Percentiles rank a stretch among this genome's conserved stretches.
phyloP scores from a whole-genome alignment of 1,140 invertebrate species.

The Drosophila biarmipes region DNA sequence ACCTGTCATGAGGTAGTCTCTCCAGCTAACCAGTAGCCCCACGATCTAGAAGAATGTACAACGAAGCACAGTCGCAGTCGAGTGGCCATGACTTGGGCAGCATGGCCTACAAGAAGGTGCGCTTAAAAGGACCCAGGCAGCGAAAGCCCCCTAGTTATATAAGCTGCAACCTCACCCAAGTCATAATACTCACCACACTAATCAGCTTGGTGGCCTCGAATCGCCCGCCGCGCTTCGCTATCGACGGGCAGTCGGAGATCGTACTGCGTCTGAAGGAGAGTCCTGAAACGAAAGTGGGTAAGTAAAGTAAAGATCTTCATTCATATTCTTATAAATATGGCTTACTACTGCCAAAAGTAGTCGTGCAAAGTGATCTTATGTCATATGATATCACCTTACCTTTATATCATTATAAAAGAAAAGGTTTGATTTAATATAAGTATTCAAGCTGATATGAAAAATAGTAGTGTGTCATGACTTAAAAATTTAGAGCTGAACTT shows the following conservation, averaged over 20 bases:
- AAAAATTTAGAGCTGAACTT: not conserved
- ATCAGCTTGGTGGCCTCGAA: conserved; percentile 85
- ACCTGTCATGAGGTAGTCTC: conserved; percentile 52
- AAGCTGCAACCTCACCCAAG: conserved; percentile 21
- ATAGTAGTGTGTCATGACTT: not conserved
- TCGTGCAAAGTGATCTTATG: too few relatives aligned
- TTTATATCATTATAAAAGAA: too few relatives aligned
- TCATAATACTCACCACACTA: conserved; percentile 53
- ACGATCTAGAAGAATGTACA: conserved; percentile 56
- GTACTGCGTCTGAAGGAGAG: conserved; percentile 94
- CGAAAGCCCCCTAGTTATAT: conserved; percentile 5
- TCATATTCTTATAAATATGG: not conserved
- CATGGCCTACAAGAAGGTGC: conserved; percentile 70
- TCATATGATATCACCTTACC: not conserved
- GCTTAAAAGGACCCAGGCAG: conserved; percentile 60
- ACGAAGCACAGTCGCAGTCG: conserved; percentile 34
- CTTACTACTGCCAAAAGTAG: too few relatives aligned
- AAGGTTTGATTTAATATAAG: not conserved
- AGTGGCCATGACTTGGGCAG: conserved; percentile 13
- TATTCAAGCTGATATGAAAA: not conserved
- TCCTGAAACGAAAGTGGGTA: conserved; percentile 92
- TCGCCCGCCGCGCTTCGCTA: conserved; percentile 92
- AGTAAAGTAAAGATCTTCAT: conserved; percentile 72
- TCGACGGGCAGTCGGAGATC: conserved; percentile 94
- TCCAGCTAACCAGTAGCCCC: conserved; percentile 31